Conservation (phyloP, 2,113 vertebrate genomes). For the Phrynocephalus versicolor region DNA sequence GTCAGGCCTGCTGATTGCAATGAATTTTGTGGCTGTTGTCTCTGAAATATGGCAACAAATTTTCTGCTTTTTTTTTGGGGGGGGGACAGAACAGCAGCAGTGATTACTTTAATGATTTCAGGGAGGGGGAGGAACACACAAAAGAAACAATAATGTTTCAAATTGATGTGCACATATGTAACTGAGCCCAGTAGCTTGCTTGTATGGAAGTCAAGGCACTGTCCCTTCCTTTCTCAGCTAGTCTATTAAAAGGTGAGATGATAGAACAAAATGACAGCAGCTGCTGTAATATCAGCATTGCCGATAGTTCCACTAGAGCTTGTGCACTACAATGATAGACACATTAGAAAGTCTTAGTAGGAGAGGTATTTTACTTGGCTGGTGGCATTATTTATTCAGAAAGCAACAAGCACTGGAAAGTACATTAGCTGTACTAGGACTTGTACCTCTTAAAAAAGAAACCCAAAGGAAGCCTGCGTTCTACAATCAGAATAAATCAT, state of each 20-base stretch:
- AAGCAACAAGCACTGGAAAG: constrained; percentile 3
- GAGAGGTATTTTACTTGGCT: constrained; percentile 30
- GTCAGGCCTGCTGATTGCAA: constrained; percentile 24
- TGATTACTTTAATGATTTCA: constrained; percentile 38
- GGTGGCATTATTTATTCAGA: constrained; percentile 17
- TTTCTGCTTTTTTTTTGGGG: constrained; percentile 8
- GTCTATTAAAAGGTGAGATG: constrained; percentile 53
- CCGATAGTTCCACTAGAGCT: constrained; percentile 8
- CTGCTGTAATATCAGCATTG: background rate
- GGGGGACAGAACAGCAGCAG: constrained; percentile 12
- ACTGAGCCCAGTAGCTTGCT: constrained; percentile 44
- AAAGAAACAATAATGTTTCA: constrained; percentile 44
- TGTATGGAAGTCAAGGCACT: constrained; percentile 51
- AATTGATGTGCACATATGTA: constrained; percentile 42
- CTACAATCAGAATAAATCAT: constrained; percentile 32
- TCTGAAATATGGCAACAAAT: constrained; percentile 25
- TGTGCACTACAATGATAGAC: background rate
- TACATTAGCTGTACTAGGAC: background rate
- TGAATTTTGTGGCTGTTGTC: no score
- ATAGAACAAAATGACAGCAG: constrained; percentile 44
- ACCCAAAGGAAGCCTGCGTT: background rate
- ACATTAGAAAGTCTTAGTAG: constrained; percentile 4
- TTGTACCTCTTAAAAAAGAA: background rate
- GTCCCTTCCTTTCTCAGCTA: constrained; percentile 48
- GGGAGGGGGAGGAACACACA: background rate